Evolutionary conservation across 2,888 invertebrate species (phyloP), one percentile per base, ranked within the genome.

Genomic region (Chamaedrilus cognettii): DNA sequence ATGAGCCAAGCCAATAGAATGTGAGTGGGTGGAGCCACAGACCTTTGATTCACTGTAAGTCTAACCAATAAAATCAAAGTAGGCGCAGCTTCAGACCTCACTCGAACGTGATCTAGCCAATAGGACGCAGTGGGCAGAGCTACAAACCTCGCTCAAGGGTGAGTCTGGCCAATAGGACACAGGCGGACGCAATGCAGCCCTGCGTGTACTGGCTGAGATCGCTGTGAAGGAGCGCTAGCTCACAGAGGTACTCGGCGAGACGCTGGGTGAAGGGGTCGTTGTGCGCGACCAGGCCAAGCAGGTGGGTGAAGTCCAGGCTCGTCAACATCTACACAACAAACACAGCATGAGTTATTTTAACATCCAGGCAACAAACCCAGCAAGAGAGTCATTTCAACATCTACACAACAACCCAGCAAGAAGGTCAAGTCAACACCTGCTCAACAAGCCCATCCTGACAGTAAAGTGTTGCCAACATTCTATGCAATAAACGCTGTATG

Each of bases 221-320:
- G n/a, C 80, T 77, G 66, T 82, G 80, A 23, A 82, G 76, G 11
- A 81, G 70, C 23, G 77, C 76, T 64, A 81, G 72, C 70, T 82
- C 81, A 71, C 79, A 78, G 33, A 82, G 74, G 68, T 81, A 82
- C 67, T 80, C 79, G 2, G 80, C 71, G 59, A 82, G 69, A 60
- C 67, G 76, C 59, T 72, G 72, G 49, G 74, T 72, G 3, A 70
- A 69, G 15, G 70, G 64, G 51, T 77, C 77, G 30, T 66, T 67
- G 51, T 67, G 64, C 28, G 76, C 73, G 15, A 79, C 62, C 3
- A 72, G 63, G 52, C 74, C 73, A 66, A 82, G 75, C 2, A 81
- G 72, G 59, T 76, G 72, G 0, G 78, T 76, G 69, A 77, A 79
- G 71, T 81, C 81, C 15, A 79, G 73, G 62, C 76, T 78, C 3